phyloP scores from a whole-genome alignment of 1,140 invertebrate genomes.

The Bicyclus anynana region DNA sequence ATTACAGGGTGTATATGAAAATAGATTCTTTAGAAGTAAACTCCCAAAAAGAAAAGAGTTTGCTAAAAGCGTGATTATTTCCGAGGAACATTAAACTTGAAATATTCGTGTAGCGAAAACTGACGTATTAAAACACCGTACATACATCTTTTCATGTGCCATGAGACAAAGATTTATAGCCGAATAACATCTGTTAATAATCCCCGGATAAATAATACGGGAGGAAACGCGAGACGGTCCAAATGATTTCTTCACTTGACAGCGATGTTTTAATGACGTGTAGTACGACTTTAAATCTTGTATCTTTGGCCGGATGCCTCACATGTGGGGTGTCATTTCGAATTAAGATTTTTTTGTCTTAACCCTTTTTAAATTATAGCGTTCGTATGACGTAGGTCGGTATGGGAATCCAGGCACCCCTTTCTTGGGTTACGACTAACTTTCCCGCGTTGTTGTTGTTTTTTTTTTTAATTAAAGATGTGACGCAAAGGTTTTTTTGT shows the following conservation, averaged over 20 bases:
- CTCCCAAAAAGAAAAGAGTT: too few species aligned
- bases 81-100: background rate
- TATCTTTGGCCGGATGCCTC: constrained; percentile 55
- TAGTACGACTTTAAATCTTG: constrained; percentile 40
- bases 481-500: constrained; percentile 11
- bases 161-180: constrained; percentile 59
- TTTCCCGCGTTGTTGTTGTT: constrained; percentile 5
- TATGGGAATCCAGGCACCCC: constrained; percentile 55
- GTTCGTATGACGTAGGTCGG: constrained; percentile 44
- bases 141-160: constrained; percentile 1
- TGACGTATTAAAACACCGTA: background rate
- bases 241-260: constrained; percentile 51
- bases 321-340: constrained; percentile 67
- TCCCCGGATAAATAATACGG: constrained; percentile 58
- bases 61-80: background rate
- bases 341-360: constrained; percentile 64
- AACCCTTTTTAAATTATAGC: constrained; percentile 65
- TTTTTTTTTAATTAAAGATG: constrained; percentile 17
- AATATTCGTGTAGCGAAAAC: background rate
- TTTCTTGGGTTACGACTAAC: constrained; percentile 15
- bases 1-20: too few species aligned
- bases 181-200: constrained; percentile 66
- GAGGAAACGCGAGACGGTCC: constrained; percentile 45
- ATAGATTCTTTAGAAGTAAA: too few species aligned
- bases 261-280: constrained; percentile 56